Base-by-base conservation (phyloP, 1,140 invertebrate genomes). In the Maconellicoccus hirsutus region DNA sequence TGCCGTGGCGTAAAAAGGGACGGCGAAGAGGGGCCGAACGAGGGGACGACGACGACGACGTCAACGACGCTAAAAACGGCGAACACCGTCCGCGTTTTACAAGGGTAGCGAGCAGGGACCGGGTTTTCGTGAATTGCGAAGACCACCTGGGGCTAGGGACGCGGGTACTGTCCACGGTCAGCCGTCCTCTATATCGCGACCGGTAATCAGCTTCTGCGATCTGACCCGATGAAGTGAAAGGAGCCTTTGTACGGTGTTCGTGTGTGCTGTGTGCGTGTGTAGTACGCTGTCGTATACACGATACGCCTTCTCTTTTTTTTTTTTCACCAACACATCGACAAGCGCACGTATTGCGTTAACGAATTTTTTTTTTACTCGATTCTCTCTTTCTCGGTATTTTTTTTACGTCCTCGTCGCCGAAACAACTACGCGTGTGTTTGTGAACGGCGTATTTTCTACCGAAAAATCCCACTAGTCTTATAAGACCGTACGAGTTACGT, bases 131-230 rank as follows among this genome's bases (percentile, higher is more conserved):
- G 61, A 19, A 66, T 66, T 66, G 61, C 61, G 25, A 66, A 66
- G 61, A 66, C 61, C 61, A 66, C 21, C 61, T 66, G 61, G 61
- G 61, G 61, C 61, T 66, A 66, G 61, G 61, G 61, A 66, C 61
- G 61, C 21, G 61, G 61, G 61, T 66, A 66, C 61, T 66, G 61
- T 66, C 61, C 61, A 66, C 61, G 61, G 61, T 66, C 61, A 26
- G 61, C 61, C 61, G 61, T 66, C 61, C 22, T 66, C 52, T n/a
- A 19, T 22, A 26, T 66, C 61, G 61, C 61, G 61, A 26, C 61
- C 61, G 61, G 61, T 66, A 66, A 66, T 66, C 61, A 66, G 61
- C 61, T 66, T 66, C 61, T 66, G 61, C 61, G 61, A 66, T 66
- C 61, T 66, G 61, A 66, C 61, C 61, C 61, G 61, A 52, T 52